Base-by-base conservation (phyloP, 1,140 invertebrate species). In the Bombus superbus region DNA sequence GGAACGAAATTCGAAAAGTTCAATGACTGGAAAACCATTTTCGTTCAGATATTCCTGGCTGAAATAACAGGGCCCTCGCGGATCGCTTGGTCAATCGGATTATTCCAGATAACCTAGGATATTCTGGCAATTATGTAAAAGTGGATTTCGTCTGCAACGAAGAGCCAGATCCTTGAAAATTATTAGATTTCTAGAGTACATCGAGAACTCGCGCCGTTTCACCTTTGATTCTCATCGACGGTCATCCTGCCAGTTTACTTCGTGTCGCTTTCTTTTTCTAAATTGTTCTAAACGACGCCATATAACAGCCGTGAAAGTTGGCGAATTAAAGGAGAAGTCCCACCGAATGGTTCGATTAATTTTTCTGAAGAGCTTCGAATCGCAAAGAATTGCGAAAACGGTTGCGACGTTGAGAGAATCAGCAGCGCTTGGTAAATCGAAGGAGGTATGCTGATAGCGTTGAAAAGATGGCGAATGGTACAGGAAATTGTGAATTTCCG, bases 101-200 rank as follows among this genome's bases (percentile, higher is more conserved):
- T 83, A 84, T 44, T 79, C 42, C 42, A 22, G 57, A 38, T 68
- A 47, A 88, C 32, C 53, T 53, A 53, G 38, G 32, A 32, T 76
- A n/a, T 42, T 59, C 44, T 35, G 18, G 25, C 59, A 88, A 88
- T 87, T 87, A 87, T 66, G 42, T 40, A 42, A 64, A 86, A 68
- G 72, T 83, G 71, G 62, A 78, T 75, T 79, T 83, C 59, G 18
- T 73, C 28, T 25, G 10, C 10, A 42, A 40, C 59, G 28, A 5
- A 4, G 9, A 47, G 9, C 15, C 28, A 47, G 35, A 35, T 62
- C n/a, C 25, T 59, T 38, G 18, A 22, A 69, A 35, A 18, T 87
- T 89, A 81, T 87, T 87, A 84, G 74, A 85, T 87, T 85, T 83
- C 72, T 8, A 38, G 15, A 25, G 11, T 22, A 40, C 47, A 44